A percentile compares a stretch with the other conserved stretches of the same genome.
These are phyloP conservation scores for Ochropleura plecta DNA, from an alignment of 2,888 invertebrate species.

Conservation along the genomic window DNA sequence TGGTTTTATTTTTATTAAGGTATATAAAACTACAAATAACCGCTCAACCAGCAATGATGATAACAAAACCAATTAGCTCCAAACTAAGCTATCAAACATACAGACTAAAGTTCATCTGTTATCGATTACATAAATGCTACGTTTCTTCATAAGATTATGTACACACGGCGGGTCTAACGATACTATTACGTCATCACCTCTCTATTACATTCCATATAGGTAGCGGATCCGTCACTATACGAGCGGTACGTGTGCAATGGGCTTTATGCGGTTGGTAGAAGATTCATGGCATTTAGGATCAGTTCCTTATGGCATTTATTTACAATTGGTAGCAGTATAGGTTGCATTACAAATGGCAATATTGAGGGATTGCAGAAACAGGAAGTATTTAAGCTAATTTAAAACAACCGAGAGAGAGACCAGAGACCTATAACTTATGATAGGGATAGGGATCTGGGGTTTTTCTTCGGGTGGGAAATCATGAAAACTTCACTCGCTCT, in stretches of 20 bases:
- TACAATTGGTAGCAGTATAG: neutral
- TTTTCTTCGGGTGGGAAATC: too few relatives aligned
- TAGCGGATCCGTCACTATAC: constrained; percentile 7
- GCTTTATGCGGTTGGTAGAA: constrained; percentile 37
- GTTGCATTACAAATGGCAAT: constrained; percentile 4
- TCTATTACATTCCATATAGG: constrained; percentile 54
- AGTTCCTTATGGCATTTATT: constrained; percentile 50
- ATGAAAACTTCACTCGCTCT: too few relatives aligned
- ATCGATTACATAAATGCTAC: constrained; percentile 55
- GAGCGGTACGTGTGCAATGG: constrained; percentile 25
- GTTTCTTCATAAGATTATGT: constrained; percentile 63
- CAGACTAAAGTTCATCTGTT: constrained; percentile 24
- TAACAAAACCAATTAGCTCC: neutral
- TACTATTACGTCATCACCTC: constrained; percentile 52
- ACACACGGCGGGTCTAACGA: constrained; percentile 45
- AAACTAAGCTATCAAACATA: constrained; percentile 7
- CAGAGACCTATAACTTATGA: too few relatives aligned
- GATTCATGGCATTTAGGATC: constrained; percentile 36
- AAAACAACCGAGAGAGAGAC: neutral
- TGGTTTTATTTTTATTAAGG: neutral
- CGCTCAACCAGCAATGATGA: neutral
- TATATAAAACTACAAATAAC: neutral
- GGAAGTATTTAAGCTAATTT: neutral
- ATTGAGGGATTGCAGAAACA: neutral
- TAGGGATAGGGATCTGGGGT: neutral